A percentile compares a stretch with the other conserved stretches of the same genome.
Evolutionary conservation across 2,797 vertebrate genomes (phyloP).

Genomic region (Pogoniulus pusillus): DNA sequence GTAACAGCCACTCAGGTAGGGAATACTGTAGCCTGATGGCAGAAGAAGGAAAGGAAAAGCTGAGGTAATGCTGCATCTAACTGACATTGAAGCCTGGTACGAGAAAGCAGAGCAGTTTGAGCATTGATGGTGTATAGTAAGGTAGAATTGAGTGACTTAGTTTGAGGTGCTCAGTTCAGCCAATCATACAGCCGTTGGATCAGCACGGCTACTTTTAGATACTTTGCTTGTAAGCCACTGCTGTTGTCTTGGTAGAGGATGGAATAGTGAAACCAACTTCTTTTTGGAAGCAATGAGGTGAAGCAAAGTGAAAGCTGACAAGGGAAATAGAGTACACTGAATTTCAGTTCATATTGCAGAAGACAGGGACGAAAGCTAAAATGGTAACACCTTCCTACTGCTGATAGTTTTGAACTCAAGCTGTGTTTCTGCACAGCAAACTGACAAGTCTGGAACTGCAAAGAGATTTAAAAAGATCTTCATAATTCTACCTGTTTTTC

Average conservation of each 20-base stretch:
- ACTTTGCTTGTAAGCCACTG: accelerated
- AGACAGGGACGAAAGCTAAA: neutral
- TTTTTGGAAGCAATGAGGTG: neutral
- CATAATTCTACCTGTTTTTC: neutral
- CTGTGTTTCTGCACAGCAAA: neutral
- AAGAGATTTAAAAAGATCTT: neutral
- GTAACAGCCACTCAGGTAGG: neutral
- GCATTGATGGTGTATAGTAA: neutral
- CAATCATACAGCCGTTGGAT: accelerated
- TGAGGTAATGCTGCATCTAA: neutral
- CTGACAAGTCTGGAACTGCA: neutral
- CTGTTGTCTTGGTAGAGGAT: neutral
- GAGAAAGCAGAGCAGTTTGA: neutral
- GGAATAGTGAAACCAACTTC: neutral
- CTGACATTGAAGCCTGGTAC: neutral
- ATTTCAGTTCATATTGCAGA: neutral
- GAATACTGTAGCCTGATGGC: neutral
- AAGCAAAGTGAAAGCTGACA: neutral
- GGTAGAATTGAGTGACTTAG: neutral
- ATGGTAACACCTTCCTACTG: neutral
- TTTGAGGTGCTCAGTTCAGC: neutral
- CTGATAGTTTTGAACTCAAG: neutral
- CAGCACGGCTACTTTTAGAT: neutral
- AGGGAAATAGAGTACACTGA: neutral
- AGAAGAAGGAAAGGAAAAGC: neutral